Conservation (phyloP, 2,797 vertebrate species). For the Xiphorhynchus erythropygius region DNA sequence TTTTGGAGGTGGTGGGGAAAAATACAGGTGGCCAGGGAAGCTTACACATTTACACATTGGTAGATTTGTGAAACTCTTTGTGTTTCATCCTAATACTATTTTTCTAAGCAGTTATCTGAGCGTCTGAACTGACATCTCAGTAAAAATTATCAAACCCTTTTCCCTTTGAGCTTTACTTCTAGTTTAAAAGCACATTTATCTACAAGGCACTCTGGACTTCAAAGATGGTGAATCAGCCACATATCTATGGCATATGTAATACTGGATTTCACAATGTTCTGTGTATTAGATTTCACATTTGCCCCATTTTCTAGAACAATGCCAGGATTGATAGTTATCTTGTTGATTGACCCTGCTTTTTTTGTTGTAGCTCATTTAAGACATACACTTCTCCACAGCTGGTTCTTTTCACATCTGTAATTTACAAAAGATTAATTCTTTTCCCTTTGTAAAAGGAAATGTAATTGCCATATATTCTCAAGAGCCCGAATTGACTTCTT, state of each 20-base stretch:
- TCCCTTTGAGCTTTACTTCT: neutral
- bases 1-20: neutral
- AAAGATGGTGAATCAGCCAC: neutral
- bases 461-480: conserved; percentile 11
- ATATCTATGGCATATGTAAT: neutral
- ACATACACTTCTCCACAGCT: neutral
- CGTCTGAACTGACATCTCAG: neutral
- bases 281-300: neutral
- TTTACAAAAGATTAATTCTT: conserved; percentile 9
- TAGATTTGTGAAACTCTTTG: neutral
- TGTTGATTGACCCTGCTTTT: neutral
- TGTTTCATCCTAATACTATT: neutral
- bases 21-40: neutral
- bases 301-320: neutral
- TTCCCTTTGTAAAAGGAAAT: conserved; percentile 2
- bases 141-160: neutral
- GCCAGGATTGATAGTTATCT: neutral
- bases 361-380: neutral
- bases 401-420: neutral
- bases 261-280: neutral
- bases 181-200: neutral
- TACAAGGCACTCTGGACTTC: neutral
- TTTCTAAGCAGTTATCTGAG: neutral
- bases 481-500: neutral
- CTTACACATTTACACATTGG: neutral